phyloP scores from a whole-genome alignment of 2,113 vertebrate species.

The Hippocampus mohnikei region DNA sequence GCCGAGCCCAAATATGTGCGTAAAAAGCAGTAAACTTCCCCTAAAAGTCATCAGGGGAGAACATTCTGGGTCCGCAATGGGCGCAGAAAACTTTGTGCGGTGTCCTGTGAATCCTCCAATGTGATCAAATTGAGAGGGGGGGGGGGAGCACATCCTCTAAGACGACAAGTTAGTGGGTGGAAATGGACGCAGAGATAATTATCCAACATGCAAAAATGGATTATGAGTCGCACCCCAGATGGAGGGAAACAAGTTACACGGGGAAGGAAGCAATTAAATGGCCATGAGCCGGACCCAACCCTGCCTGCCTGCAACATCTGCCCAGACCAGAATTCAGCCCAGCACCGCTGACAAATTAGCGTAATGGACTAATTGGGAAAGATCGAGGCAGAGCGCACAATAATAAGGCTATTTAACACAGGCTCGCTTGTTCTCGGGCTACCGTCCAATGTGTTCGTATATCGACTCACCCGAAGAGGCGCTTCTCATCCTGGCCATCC shows the following conservation, averaged over 20 bases:
- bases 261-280: slow-evolving; percentile 76
- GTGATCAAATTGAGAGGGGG: slow-evolving; percentile 54
- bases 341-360: slow-evolving; percentile 68
- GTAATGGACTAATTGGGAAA: slow-evolving; percentile 67
- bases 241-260: slow-evolving; percentile 69
- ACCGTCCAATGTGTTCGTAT: slow-evolving; percentile 37
- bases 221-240: slow-evolving; percentile 70
- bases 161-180: slow-evolving; percentile 58
- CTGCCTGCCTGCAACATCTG: slow-evolving; percentile 69
- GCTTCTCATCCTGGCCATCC: slow-evolving; percentile 72
- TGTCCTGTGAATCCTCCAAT: slow-evolving; percentile 58
- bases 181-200: slow-evolving; percentile 68
- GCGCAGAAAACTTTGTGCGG: slow-evolving; percentile 46
- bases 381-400: slow-evolving; percentile 61
- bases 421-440: slow-evolving; percentile 48
- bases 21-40: slow-evolving; percentile 44
- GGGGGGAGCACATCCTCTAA: background rate
- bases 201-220: slow-evolving; percentile 70
- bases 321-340: slow-evolving; percentile 65
- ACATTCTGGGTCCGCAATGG: background rate
- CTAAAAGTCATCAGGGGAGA: slow-evolving; percentile 23
- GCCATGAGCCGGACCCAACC: slow-evolving; percentile 68
- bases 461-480: slow-evolving; percentile 86
- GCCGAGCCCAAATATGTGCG: slow-evolving; percentile 36
- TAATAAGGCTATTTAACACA: slow-evolving; percentile 57